These are phyloP conservation scores for Xanthostigma xanthostigma DNA, from an alignment of 2,888 invertebrate genomes.

Conservation along the genomic window DNA sequence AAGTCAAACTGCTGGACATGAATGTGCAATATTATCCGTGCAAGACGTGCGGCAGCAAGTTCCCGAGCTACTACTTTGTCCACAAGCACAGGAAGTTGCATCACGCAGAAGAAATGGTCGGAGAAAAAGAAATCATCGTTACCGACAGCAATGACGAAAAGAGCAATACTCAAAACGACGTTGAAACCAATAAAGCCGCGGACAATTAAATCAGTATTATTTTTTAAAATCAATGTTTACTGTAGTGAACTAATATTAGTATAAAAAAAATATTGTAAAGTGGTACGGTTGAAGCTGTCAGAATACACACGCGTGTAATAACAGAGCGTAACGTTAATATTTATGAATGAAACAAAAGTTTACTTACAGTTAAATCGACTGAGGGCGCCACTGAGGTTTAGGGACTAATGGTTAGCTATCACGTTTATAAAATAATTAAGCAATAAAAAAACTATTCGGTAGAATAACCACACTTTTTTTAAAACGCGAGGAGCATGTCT, in stretches of 20 bases:
- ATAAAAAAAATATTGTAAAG: no score
- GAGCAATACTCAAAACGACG: slow-evolving; percentile 4
- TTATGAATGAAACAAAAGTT: not conserved
- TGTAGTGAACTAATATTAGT: no score
- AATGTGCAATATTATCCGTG: slow-evolving; percentile 86
- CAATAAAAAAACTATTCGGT: no score
- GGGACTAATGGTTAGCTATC: no score
- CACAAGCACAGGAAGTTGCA: slow-evolving; percentile 81
- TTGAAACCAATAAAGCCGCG: no score
- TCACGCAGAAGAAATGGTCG: slow-evolving; percentile 48
- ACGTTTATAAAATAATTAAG: no score
- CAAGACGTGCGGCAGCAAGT: slow-evolving; percentile 83
- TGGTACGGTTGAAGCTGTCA: slow-evolving; percentile 15
- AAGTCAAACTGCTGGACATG: slow-evolving; percentile 52
- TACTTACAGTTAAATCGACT: not conserved
- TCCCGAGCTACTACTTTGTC: slow-evolving; percentile 87
- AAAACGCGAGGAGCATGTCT: no score
- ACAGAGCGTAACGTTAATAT: slow-evolving; percentile 9
- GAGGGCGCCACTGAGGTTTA: no score
- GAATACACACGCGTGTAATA: slow-evolving; percentile 1
- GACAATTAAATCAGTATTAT: no score
- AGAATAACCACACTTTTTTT: no score
- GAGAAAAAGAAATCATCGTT: slow-evolving; percentile 21
- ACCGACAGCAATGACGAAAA: slow-evolving; percentile 16
- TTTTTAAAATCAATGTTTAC: no score